Evolutionary conservation across 2,888 invertebrate genomes (phyloP).

Genomic region (Lamellibrachia satsuma): DNA sequence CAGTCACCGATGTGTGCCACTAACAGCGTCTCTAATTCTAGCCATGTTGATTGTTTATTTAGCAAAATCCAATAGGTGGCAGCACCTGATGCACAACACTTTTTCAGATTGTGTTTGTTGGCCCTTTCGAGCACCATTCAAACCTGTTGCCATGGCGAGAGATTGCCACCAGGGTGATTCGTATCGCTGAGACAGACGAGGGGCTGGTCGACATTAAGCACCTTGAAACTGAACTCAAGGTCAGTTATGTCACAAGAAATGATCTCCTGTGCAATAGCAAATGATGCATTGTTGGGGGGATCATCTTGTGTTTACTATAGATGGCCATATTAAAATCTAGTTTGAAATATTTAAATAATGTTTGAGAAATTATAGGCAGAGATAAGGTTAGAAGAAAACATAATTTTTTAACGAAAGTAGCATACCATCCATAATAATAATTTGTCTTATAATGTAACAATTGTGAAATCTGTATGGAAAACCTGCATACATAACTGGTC

Average conservation of each 20-base stretch:
- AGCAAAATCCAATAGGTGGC: background rate
- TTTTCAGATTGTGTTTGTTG: constrained; percentile 77
- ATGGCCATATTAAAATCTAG: background rate
- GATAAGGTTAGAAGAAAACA: background rate
- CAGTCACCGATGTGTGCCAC: no score
- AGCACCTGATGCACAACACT: background rate
- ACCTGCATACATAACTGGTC: no score
- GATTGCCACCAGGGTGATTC: constrained; percentile 79
- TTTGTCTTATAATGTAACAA: background rate
- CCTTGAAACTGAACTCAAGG: constrained; percentile 77
- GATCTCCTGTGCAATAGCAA: background rate
- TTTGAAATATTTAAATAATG: background rate
- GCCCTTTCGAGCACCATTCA: constrained; percentile 81
- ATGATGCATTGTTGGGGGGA: background rate
- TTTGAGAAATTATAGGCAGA: background rate
- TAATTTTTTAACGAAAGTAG: background rate
- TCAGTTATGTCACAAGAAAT: constrained; percentile 46
- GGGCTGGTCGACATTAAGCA: constrained; percentile 83
- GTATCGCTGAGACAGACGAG: constrained; percentile 80
- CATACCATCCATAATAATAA: background rate
- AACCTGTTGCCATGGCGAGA: constrained; percentile 86
- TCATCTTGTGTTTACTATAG: background rate
- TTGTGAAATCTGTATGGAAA: no score
- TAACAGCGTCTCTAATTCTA: no score
- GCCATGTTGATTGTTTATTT: background rate